phyloP scores from a whole-genome alignment of 2,797 vertebrate genomes.

The Gymnocypris eckloni region DNA sequence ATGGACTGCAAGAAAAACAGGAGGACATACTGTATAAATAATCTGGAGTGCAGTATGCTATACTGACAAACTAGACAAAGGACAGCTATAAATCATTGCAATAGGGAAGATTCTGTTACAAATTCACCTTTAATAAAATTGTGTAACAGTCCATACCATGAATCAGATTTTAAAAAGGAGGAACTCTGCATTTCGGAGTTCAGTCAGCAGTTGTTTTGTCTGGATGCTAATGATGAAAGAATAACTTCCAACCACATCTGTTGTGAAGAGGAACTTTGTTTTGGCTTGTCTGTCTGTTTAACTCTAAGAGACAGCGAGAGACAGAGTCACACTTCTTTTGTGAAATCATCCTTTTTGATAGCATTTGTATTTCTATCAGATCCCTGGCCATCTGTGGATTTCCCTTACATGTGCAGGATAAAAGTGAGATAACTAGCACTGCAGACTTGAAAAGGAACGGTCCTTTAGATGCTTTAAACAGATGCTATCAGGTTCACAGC shows the following conservation, averaged over 20 bases:
- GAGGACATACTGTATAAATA: slow-evolving; percentile 73
- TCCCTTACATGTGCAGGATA: slow-evolving; percentile 67
- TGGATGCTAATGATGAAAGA: slow-evolving; percentile 61
- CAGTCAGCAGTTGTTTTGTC: slow-evolving; percentile 73
- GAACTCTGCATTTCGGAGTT: slow-evolving; percentile 65
- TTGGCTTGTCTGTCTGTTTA: slow-evolving; percentile 60
- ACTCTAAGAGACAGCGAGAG: slow-evolving; percentile 31
- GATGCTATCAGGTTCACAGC: slow-evolving; percentile 78
- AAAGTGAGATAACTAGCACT: slow-evolving; percentile 69
- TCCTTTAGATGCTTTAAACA: slow-evolving; percentile 74
- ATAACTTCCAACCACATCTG: slow-evolving; percentile 55
- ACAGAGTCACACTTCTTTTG: slow-evolving; percentile 55
- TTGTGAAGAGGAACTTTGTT: slow-evolving; percentile 54
- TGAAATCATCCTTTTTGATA: slow-evolving; percentile 44
- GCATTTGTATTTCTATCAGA: slow-evolving; percentile 69
- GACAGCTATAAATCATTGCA: slow-evolving; percentile 61
- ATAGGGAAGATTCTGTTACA: slow-evolving; percentile 63
- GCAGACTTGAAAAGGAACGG: slow-evolving; percentile 67
- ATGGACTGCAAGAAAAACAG: slow-evolving; percentile 82
- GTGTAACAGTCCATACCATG: slow-evolving; percentile 51
- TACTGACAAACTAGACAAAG: slow-evolving; percentile 48
- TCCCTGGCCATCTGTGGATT: slow-evolving; percentile 69
- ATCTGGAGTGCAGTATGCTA: slow-evolving; percentile 62
- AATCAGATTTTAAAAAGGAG: slow-evolving; percentile 41
- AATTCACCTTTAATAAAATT: slow-evolving; percentile 65